These are phyloP conservation scores for Zaprionus taronus DNA, from an alignment of 1,140 invertebrate genomes.

Conservation along the genomic window DNA sequence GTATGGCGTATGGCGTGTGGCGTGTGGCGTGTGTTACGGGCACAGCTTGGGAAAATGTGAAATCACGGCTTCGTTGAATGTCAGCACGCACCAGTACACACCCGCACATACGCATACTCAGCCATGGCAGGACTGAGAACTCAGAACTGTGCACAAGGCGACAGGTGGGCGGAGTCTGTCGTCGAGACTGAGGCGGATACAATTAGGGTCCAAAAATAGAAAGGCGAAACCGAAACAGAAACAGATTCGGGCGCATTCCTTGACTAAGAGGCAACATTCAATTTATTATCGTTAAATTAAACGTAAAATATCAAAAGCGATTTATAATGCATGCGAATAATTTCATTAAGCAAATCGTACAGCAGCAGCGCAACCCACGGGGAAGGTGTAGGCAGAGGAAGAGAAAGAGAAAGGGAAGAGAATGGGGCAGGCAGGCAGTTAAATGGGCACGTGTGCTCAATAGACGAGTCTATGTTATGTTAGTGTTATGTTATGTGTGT, in stretches of 20 bases:
- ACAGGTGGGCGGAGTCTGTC: background rate
- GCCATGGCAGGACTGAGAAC: background rate
- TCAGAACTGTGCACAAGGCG: background rate
- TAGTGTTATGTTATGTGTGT: background rate
- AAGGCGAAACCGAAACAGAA: slow-evolving; percentile 7
- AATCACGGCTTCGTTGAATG: slow-evolving; percentile 57
- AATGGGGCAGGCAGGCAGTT: slow-evolving; percentile 6
- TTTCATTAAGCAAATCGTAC: slow-evolving; percentile 50
- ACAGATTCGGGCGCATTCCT: slow-evolving; percentile 21
- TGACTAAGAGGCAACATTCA: slow-evolving; percentile 48
- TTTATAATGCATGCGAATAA: slow-evolving; percentile 52
- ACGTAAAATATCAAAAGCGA: slow-evolving; percentile 68
- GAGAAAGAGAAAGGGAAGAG: background rate
- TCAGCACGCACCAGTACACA: slow-evolving; percentile 38
- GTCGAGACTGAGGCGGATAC: slow-evolving; percentile 5
- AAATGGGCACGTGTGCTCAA: slow-evolving; percentile 31
- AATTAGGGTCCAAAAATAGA: slow-evolving; percentile 29
- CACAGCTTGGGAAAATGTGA: slow-evolving; percentile 36
- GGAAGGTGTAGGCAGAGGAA: background rate
- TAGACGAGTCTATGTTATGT: background rate
- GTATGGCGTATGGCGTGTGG: background rate
- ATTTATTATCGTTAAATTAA: slow-evolving; percentile 76
- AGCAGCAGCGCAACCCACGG: background rate
- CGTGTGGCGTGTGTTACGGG: slow-evolving; percentile 4
- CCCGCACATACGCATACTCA: background rate